Percentiles rank a stretch among this genome's conserved stretches.
phyloP scores from a whole-genome alignment of 2,888 invertebrate genomes.

The Leucophora obtusa region DNA sequence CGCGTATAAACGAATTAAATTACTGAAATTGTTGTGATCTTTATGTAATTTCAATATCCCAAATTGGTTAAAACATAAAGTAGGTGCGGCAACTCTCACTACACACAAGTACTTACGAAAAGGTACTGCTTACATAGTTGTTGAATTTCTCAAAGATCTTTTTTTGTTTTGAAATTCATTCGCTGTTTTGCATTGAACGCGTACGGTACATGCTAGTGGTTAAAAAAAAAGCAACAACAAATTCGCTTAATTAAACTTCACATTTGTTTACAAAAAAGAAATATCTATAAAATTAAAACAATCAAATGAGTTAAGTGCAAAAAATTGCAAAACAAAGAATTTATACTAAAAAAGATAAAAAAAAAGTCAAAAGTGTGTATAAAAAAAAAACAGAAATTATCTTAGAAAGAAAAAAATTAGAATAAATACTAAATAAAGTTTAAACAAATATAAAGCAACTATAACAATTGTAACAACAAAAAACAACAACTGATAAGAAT shows the following conservation, averaged over 20 bases:
- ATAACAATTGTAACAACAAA: neutral
- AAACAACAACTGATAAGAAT: neutral
- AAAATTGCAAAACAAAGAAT: slow-evolving; percentile 12
- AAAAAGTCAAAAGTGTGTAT: neutral
- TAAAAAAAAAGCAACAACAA: slow-evolving; percentile 10
- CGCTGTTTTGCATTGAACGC: slow-evolving; percentile 72
- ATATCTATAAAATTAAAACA: slow-evolving; percentile 7
- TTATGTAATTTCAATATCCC: neutral
- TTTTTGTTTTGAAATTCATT: slow-evolving; percentile 66
- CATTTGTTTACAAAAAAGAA: slow-evolving; percentile 42
- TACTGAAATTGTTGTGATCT: neutral
- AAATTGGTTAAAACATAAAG: neutral
- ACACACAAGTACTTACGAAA: slow-evolving; percentile 38
- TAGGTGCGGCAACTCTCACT: slow-evolving; percentile 27
- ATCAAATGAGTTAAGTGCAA: neutral
- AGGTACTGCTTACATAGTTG: slow-evolving; percentile 48
- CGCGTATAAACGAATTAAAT: too few species aligned
- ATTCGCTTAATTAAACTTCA: slow-evolving; percentile 9
- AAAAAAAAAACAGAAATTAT: slow-evolving; percentile 1
- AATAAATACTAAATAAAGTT: neutral
- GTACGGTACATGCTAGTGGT: slow-evolving; percentile 68
- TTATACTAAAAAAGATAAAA: neutral
- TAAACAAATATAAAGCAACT: neutral
- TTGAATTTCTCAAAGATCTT: slow-evolving; percentile 60
- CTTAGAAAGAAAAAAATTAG: neutral